Evolutionary conservation across 2,888 invertebrate species (phyloP).

Genomic region (Ophraella communa): DNA sequence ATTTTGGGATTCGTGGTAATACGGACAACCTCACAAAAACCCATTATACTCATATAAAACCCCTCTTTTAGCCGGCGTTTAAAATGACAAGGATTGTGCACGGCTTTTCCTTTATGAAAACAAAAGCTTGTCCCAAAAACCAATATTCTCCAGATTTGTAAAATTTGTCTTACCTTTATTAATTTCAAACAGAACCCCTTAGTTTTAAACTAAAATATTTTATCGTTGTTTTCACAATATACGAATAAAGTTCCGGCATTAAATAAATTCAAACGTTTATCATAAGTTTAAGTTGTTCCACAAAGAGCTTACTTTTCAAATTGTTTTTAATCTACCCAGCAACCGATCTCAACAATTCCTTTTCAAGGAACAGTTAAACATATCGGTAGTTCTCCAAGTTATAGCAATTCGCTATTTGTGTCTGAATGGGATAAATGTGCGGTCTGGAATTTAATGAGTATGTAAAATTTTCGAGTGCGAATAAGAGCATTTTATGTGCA

Average conservation of each 20-base stretch:
- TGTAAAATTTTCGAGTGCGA: not conserved
- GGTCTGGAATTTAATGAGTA: constrained; percentile 6
- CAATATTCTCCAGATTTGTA: too few relatives aligned
- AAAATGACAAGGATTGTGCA: too few relatives aligned
- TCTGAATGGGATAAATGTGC: not conserved
- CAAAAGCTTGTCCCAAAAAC: too few relatives aligned
- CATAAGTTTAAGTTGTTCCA: not conserved
- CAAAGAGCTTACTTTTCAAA: not conserved
- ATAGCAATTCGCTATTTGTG: not conserved
- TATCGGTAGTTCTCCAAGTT: not conserved
- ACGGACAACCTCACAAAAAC: too few relatives aligned
- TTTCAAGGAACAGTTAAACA: not conserved
- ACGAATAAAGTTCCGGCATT: not conserved
- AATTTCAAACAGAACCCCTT: too few relatives aligned
- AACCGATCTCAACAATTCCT: not conserved
- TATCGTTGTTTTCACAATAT: too few relatives aligned
- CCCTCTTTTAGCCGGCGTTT: too few relatives aligned
- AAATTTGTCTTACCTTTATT: too few relatives aligned
- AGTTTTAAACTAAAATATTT: too few relatives aligned
- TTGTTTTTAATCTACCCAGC: not conserved
- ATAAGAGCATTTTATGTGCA: not conserved
- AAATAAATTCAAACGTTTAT: not conserved
- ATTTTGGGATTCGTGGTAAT: too few relatives aligned
- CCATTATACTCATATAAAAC: too few relatives aligned
- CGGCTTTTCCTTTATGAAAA: too few relatives aligned